Evolutionary conservation across 2,113 vertebrate genomes (phyloP), one percentile per base, ranked within the genome.

Genomic region (Junco hyemalis): DNA sequence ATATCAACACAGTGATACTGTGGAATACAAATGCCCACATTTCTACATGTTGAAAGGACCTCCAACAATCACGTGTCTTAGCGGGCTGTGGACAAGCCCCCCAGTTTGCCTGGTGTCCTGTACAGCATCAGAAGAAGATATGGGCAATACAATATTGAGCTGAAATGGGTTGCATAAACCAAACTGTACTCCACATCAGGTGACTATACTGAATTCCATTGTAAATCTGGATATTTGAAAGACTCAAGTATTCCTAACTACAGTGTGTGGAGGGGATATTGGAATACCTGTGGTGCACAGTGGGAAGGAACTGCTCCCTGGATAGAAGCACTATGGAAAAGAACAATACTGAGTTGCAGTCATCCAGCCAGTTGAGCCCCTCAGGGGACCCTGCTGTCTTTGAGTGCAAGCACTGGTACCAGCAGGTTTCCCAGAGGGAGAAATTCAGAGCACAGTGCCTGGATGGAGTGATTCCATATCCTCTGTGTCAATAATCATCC

Each of bases 301-400:
- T 0, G 3, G 63, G 22, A 56, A 16, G 4, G 28, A 22, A 7
- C 45, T 96, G 90, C 26, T 19, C 4, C 5, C 5, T 95, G 64
- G 1, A 2, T 22, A 0, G 3, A 7, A 4, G 0, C 2, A 9
- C 16, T 2, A 44, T 94, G 84, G 4, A 48, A 2, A 4, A 0
- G 1, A 92, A 86, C 40, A 17, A 86, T 3, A 94, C 96, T 35
- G 3, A 2, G 15, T 3, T 92, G 5, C 18, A 36, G 23, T 10
- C 56, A 4, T 1, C 33, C 7, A 4, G 18, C 1, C 1, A 1
- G 2, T 1, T 0, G 0, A 9, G 18, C 3, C 2, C 0, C 14
- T 57, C 81, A 2, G 72, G 91, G 22, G 48, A 74, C 6, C 1
- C 0, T 5, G 26, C 81, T 28, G 3, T 8, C 1, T 97, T 96